These are phyloP conservation scores for Onychostoma macrolepis DNA, from an alignment of 2,113 vertebrate genomes.

Conservation along the genomic window DNA sequence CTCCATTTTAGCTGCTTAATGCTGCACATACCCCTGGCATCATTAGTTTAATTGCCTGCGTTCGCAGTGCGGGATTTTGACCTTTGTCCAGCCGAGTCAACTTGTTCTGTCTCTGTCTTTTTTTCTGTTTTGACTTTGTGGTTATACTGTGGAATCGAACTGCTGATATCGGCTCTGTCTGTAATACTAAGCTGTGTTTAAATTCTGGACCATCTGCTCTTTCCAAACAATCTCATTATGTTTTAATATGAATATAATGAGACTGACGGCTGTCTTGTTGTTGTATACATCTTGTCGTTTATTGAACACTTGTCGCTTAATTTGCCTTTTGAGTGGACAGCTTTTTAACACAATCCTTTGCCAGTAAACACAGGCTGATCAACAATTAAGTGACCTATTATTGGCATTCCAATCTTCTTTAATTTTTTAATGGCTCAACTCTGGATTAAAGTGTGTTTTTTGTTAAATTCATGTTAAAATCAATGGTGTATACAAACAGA, in stretches of 20 bases:
- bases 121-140: conserved; percentile 11
- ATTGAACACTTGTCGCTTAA: neutral
- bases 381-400: neutral
- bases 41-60: conserved; percentile 67
- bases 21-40: conserved; percentile 68
- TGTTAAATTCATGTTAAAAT: neutral
- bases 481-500: neutral
- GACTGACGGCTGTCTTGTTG: neutral
- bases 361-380: neutral
- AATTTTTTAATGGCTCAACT: neutral
- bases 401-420: neutral
- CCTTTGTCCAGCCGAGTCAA: conserved; percentile 60
- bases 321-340: conserved; percentile 14
- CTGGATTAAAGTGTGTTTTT: neutral
- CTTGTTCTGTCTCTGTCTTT: conserved; percentile 36
- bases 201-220: conserved; percentile 44
- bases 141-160: conserved; percentile 45
- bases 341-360: conserved; percentile 6
- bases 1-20: conserved; percentile 75
- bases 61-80: conserved; percentile 63
- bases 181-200: conserved; percentile 49
- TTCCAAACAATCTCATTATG: conserved; percentile 41
- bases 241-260: conserved; percentile 45
- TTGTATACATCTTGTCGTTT: neutral
- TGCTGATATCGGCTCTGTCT: conserved; percentile 36